A percentile compares a stretch with the other conserved stretches of the same genome.
Evolutionary conservation across 23 tunicate genomes (phyloP).

Genomic region (Styela plicata): DNA sequence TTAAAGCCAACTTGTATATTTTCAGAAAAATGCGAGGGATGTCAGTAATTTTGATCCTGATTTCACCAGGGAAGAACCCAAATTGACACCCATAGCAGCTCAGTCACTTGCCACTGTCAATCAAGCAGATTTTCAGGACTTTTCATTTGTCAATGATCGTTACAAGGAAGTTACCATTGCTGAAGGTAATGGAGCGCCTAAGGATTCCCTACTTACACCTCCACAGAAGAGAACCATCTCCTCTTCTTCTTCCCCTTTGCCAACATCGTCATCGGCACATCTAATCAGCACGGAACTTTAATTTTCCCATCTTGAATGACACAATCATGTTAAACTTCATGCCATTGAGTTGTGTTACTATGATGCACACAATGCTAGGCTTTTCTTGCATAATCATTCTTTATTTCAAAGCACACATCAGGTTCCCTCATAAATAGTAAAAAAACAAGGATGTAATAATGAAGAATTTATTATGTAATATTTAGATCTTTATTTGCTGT

Average conservation of each 20-base stretch:
- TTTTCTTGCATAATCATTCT: no score
- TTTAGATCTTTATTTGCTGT: no score
- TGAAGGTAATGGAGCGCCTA: neutral
- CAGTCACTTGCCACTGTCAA: constrained; percentile 64
- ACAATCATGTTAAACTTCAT: no score
- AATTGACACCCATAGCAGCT: constrained; percentile 64
- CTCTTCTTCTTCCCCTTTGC: constrained; percentile 32
- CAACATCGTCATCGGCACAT: constrained; percentile 32
- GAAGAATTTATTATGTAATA: no score
- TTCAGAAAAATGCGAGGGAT: constrained; percentile 59
- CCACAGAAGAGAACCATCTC: constrained; percentile 26
- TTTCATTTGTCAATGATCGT: constrained; percentile 75
- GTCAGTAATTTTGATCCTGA: constrained; percentile 94
- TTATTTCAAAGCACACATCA: no score
- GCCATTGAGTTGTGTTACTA: no score
- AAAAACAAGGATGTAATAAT: no score
- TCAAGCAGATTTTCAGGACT: constrained; percentile 80
- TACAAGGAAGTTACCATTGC: constrained; percentile 33
- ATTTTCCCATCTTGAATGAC: neutral
- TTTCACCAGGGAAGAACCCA: constrained; percentile 73
- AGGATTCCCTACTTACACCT: neutral
- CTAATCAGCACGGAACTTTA: constrained; percentile 28
- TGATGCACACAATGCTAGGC: no score
- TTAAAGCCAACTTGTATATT: no score
- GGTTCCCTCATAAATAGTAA: no score